Conservation (phyloP, 2,797 vertebrate species). For the Emydoidea blandingii region DNA sequence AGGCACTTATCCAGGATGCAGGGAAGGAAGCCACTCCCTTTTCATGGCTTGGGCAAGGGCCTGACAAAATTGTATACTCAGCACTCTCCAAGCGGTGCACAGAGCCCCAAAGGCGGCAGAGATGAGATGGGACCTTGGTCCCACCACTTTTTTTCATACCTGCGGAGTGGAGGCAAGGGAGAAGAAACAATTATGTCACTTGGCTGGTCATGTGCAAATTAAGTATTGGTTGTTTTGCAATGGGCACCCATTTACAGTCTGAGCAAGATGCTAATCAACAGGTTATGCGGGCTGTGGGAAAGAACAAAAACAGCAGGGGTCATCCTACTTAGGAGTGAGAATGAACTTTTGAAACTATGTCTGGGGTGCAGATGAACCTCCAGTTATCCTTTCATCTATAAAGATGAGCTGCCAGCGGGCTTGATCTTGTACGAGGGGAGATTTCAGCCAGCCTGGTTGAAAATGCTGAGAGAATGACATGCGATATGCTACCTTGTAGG, state of each 20-base stretch:
- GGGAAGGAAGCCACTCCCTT: neutral
- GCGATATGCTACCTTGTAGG: neutral
- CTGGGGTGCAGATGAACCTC: neutral
- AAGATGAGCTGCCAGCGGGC: neutral
- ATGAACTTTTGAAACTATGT: neutral
- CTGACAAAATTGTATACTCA: neutral
- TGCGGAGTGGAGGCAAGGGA: neutral
- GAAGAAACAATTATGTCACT: neutral
- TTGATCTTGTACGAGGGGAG: neutral
- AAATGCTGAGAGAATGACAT: neutral
- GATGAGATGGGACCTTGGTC: neutral
- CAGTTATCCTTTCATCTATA: neutral
- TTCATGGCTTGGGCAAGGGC: accelerated
- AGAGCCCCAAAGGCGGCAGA: neutral
- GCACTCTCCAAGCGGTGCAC: neutral
- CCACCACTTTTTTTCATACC: neutral
- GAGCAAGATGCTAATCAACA: neutral
- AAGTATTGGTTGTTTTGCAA: neutral
- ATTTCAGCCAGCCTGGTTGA: neutral
- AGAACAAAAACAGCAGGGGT: neutral
- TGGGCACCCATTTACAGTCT: neutral
- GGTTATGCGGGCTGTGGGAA: neutral
- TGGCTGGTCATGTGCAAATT: neutral
- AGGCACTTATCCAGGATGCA: neutral
- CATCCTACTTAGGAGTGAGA: neutral